Evolutionary conservation across 2,797 vertebrate species (phyloP).

Genomic region (Sparus aurata): DNA sequence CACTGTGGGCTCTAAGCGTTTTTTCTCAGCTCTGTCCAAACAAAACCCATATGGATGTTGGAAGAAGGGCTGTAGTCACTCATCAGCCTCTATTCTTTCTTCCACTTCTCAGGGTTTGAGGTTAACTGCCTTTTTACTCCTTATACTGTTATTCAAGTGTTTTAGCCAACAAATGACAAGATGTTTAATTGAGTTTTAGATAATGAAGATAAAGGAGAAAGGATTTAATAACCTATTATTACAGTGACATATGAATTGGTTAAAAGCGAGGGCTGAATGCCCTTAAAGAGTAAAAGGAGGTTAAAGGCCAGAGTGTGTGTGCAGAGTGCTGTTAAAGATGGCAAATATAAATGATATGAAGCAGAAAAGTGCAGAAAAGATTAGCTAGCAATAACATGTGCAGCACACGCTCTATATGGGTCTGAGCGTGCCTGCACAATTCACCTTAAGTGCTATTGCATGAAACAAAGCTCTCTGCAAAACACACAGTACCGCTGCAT

Average conservation of each 20-base stretch:
- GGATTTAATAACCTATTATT: slow-evolving; percentile 23
- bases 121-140: background rate
- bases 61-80: slow-evolving; percentile 21
- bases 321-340: slow-evolving; percentile 44
- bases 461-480: slow-evolving; percentile 63
- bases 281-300: slow-evolving; percentile 38
- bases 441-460: slow-evolving; percentile 65
- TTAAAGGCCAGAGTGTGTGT: slow-evolving; percentile 39
- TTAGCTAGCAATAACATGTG: slow-evolving; percentile 34
- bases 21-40: slow-evolving; percentile 34
- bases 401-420: slow-evolving; percentile 29
- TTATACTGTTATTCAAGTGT: slow-evolving; percentile 9
- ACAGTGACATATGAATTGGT: slow-evolving; percentile 23
- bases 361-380: slow-evolving; percentile 53
- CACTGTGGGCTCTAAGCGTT: slow-evolving; percentile 8
- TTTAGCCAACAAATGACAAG: slow-evolving; percentile 11
- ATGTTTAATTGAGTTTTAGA: slow-evolving; percentile 8
- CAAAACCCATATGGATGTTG: slow-evolving; percentile 24
- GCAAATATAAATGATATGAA: slow-evolving; percentile 54
- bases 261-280: slow-evolving; percentile 23
- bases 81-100: slow-evolving; percentile 19
- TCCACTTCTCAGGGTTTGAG: slow-evolving; percentile 14
- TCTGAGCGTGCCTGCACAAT: slow-evolving; percentile 35
- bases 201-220: slow-evolving; percentile 19
- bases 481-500: slow-evolving; percentile 48